Evolutionary conservation across 2,888 invertebrate species (phyloP).

Genomic region (Dolichomitus sp.): DNA sequence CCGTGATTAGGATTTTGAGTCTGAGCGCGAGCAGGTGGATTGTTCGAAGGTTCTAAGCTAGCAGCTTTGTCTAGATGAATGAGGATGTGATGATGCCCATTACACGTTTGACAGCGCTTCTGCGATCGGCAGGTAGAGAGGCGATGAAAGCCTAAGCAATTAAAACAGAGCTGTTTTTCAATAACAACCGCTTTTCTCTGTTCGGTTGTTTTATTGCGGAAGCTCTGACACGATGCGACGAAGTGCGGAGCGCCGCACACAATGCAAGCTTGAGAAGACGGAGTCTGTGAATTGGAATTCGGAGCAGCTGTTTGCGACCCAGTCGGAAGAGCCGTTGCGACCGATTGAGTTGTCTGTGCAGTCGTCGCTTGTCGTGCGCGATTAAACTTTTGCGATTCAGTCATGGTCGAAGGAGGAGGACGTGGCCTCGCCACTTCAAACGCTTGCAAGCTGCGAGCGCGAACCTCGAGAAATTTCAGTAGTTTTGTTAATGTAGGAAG

Average conservation of each 20-base stretch:
- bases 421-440: too few relatives aligned
- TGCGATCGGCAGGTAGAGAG: neutral
- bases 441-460: conserved; percentile 13
- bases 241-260: neutral
- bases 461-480: conserved; percentile 16
- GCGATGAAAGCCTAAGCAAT: conserved; percentile 10
- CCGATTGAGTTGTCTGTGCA: neutral
- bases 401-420: conserved; percentile 3
- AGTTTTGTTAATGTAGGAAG: conserved; percentile 11
- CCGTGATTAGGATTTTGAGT: conserved; percentile 16
- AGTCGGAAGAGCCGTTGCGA: neutral
- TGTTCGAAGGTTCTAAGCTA: conserved; percentile 11
- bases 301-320: conserved; percentile 7
- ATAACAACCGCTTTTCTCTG: neutral
- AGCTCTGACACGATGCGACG: conserved; percentile 1
- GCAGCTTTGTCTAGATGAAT: conserved; percentile 3
- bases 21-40: conserved; percentile 2
- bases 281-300: neutral
- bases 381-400: conserved; percentile 4
- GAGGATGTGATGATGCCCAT: conserved; percentile 16
- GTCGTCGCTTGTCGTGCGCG: conserved; percentile 13
- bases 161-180: conserved; percentile 11
- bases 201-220: conserved; percentile 1
- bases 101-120: neutral
- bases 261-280: neutral